A percentile compares a stretch with the other conserved stretches of the same genome.
Evolutionary conservation across 1,140 invertebrate genomes (phyloP).

Genomic region (Lasioglossum albipes): DNA sequence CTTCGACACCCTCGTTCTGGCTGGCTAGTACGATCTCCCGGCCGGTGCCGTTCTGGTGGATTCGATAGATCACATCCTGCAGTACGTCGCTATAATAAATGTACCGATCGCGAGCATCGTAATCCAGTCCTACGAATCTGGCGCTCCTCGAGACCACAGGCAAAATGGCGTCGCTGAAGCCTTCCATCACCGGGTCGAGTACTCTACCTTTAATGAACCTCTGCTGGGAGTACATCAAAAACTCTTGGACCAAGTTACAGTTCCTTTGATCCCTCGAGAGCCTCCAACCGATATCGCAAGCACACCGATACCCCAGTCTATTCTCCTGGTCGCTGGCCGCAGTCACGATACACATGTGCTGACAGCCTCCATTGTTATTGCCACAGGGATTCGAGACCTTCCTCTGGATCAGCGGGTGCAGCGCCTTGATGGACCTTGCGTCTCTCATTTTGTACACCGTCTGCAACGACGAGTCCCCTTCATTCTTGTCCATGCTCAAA

Average conservation of each 20-base stretch:
- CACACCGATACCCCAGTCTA: slow-evolving; percentile 94
- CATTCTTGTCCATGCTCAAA: slow-evolving; percentile 94
- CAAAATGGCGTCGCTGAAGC: slow-evolving; percentile 96
- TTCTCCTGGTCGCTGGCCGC: slow-evolving; percentile 86
- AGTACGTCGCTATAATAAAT: slow-evolving; percentile 98
- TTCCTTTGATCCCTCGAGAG: slow-evolving; percentile 88
- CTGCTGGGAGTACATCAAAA: slow-evolving; percentile 98
- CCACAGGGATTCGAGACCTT: slow-evolving; percentile 93
- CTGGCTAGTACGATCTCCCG: slow-evolving; percentile 95
- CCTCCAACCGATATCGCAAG: slow-evolving; percentile 94
- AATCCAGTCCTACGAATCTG: slow-evolving; percentile 98
- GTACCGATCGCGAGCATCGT: slow-evolving; percentile 93
- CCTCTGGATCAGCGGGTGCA: slow-evolving; percentile 89
- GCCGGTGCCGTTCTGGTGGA: slow-evolving; percentile 92
- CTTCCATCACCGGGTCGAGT: slow-evolving; percentile 91
- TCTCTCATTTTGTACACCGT: slow-evolving; percentile 89
- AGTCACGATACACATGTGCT: slow-evolving; percentile 97
- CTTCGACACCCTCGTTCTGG: slow-evolving; percentile 98
- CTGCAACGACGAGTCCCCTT: slow-evolving; percentile 87
- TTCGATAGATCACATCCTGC: slow-evolving; percentile 97
- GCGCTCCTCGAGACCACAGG: slow-evolving; percentile 94
- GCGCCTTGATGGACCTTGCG: slow-evolving; percentile 90
- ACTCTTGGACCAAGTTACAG: slow-evolving; percentile 93
- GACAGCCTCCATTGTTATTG: slow-evolving; percentile 93
- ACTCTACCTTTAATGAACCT: slow-evolving; percentile 98